Percentiles rank a stretch among this genome's conserved stretches.
phyloP scores from a whole-genome alignment of 1,140 invertebrate genomes.

The Aphis gossypii region DNA sequence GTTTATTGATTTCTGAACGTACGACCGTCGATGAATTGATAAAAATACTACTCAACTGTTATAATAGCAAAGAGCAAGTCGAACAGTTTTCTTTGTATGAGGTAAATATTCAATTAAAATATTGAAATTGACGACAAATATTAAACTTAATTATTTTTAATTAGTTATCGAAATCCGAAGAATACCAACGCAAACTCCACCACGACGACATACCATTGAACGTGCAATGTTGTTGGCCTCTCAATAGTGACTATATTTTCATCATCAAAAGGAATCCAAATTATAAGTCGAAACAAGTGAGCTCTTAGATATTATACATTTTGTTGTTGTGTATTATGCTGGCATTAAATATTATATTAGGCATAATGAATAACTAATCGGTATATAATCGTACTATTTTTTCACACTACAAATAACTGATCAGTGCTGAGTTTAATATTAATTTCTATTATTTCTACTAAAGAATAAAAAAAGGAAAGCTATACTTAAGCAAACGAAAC shows the following conservation, averaged over 20 bases:
- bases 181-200: slow-evolving; percentile 86
- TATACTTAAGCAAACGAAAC: too few relatives aligned
- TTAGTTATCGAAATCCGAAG: slow-evolving; percentile 71
- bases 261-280: slow-evolving; percentile 79
- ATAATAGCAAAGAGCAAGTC: slow-evolving; percentile 80
- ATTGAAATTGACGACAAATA: neutral
- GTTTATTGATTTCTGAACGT: slow-evolving; percentile 84
- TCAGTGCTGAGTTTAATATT: too few relatives aligned
- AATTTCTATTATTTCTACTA: too few relatives aligned
- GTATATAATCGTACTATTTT: too few relatives aligned
- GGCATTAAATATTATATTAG: neutral
- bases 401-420: too few relatives aligned
- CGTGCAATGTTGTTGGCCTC: slow-evolving; percentile 80
- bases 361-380: neutral
- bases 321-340: neutral
- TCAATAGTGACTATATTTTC: slow-evolving; percentile 74
- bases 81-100: slow-evolving; percentile 89
- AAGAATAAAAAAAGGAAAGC: too few relatives aligned
- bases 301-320: neutral
- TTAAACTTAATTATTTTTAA: slow-evolving; percentile 59
- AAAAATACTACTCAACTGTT: slow-evolving; percentile 84
- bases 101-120: slow-evolving; percentile 67
- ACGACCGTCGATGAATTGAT: slow-evolving; percentile 90
- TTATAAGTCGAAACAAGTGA: slow-evolving; percentile 69
- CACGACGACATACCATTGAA: slow-evolving; percentile 84